Percentiles rank a stretch among this genome's conserved stretches.
Evolutionary conservation across 2,888 invertebrate species (phyloP).

Genomic region (Tetrapedia diversipes): DNA sequence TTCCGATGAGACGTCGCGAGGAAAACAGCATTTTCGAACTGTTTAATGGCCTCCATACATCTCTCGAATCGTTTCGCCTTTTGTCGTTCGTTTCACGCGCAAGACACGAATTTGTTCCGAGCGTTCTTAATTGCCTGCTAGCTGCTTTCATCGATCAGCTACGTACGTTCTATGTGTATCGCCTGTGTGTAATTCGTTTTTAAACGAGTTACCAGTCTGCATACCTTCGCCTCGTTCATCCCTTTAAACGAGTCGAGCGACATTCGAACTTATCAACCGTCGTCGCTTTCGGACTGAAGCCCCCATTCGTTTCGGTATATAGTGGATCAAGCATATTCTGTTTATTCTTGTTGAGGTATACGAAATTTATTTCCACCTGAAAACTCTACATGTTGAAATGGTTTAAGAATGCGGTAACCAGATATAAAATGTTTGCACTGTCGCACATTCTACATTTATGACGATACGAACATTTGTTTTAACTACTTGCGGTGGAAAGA

Average conservation of each 20-base stretch:
- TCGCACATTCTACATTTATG: too few relatives aligned
- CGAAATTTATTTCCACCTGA: too few relatives aligned
- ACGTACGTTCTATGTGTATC: constrained; percentile 1
- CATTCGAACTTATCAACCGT: too few relatives aligned
- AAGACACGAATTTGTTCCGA: background rate
- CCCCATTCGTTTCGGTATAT: constrained; percentile 4
- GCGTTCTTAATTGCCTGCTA: constrained; percentile 15
- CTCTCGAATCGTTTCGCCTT: background rate
- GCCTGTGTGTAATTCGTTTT: constrained; percentile 13
- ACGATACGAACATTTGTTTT: too few relatives aligned
- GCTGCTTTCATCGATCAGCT: constrained; percentile 20
- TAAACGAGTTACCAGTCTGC: constrained; percentile 13
- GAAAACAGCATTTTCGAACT: constrained; percentile 15
- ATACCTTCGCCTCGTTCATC: background rate
- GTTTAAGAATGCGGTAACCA: too few relatives aligned
- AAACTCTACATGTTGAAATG: too few relatives aligned
- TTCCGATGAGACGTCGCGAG: too few relatives aligned
- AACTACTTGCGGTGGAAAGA: too few relatives aligned
- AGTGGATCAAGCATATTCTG: too few relatives aligned
- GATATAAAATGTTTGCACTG: too few relatives aligned
- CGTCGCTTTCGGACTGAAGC: background rate
- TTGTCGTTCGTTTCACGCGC: background rate
- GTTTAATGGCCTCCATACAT: constrained; percentile 6
- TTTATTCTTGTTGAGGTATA: too few relatives aligned
- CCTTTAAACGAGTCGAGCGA: background rate